Evolutionary conservation across 2,113 vertebrate species (phyloP).

Genomic region (Equus quagga): DNA sequence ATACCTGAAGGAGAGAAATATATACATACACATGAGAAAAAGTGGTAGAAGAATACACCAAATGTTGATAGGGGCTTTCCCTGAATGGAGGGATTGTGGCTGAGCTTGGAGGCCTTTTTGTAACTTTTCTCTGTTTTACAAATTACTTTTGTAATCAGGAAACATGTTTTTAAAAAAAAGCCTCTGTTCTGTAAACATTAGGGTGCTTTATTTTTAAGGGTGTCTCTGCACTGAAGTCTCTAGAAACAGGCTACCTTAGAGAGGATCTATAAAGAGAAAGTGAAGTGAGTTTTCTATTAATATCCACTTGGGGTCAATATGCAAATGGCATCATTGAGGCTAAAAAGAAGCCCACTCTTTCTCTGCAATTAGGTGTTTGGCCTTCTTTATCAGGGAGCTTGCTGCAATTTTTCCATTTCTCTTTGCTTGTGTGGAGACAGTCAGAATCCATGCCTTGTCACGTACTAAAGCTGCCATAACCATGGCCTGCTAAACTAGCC

Average conservation of each 20-base stretch:
- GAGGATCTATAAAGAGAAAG: neutral
- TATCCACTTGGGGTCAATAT: neutral
- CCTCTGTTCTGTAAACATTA: neutral
- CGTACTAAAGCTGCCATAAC: neutral
- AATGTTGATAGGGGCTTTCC: neutral
- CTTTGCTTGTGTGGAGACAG: neutral
- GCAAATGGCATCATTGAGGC: neutral
- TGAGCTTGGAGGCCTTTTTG: neutral
- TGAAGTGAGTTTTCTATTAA: neutral
- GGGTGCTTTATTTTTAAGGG: conserved; percentile 18
- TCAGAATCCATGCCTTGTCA: neutral
- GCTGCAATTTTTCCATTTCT: neutral
- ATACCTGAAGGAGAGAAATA: neutral
- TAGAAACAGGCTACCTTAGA: neutral
- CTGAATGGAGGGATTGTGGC: neutral
- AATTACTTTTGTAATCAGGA: conserved; percentile 33
- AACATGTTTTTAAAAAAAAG: neutral
- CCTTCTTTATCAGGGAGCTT: neutral
- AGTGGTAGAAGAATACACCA: neutral
- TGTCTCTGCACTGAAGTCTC: neutral
- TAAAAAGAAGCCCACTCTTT: neutral
- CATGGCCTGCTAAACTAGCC: neutral
- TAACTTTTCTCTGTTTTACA: neutral
- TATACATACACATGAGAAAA: neutral
- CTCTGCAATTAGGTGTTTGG: neutral